Evolutionary conservation across 2,113 vertebrate genomes (phyloP).

Genomic region (Chaetodon auriga): DNA sequence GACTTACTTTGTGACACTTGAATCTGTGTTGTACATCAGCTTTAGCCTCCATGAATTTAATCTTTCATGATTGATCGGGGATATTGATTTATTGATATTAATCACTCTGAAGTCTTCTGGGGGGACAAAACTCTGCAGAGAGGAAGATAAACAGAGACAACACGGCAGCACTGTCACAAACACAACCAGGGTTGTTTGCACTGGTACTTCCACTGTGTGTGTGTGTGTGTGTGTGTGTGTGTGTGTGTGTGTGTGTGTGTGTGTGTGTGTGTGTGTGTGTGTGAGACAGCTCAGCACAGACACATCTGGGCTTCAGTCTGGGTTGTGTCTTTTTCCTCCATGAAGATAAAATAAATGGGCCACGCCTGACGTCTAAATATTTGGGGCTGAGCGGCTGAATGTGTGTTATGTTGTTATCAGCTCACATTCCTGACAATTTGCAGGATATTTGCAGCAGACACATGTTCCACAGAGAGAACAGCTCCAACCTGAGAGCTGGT

Average conservation of each 20-base stretch:
- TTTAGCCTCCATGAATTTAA: conserved; percentile 94
- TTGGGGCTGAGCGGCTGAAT: background rate
- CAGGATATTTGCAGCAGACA: background rate
- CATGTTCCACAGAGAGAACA: background rate
- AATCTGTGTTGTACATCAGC: conserved; percentile 90
- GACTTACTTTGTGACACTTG: conserved; percentile 92
- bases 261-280: background rate
- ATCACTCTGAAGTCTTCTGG: conserved; percentile 94
- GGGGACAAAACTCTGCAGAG: conserved; percentile 85
- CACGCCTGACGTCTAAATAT: conserved; percentile 20
- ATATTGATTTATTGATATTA: conserved; percentile 89
- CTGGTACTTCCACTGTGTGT: conserved; percentile 1
- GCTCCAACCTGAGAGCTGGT: background rate
- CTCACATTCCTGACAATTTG: conserved; percentile 24
- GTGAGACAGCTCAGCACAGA: background rate
- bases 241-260: background rate
- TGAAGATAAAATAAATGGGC: conserved; percentile 43
- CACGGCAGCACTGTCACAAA: conserved; percentile 25
- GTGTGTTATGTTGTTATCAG: conserved; percentile 36
- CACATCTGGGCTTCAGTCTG: conserved; percentile 12
- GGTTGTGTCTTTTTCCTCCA: conserved; percentile 21
- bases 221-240: background rate
- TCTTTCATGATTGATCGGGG: conserved; percentile 91
- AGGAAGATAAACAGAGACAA: conserved; percentile 74
- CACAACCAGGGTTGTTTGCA: conserved; percentile 12